Evolutionary conservation across 2,113 vertebrate genomes (phyloP).

Genomic region (Carlito syrichta): DNA sequence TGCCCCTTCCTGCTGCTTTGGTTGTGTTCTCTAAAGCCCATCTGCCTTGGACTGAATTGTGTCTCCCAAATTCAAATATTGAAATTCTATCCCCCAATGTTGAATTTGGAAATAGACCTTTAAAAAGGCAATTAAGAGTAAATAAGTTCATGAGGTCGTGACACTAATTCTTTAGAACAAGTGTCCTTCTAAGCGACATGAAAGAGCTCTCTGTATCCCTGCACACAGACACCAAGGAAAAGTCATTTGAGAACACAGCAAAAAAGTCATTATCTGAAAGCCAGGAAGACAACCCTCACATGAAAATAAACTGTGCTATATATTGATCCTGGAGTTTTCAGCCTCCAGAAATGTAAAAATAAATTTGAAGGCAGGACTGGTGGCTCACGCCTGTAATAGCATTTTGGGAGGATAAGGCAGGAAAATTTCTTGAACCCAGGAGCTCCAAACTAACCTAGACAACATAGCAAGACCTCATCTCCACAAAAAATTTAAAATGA

Average conservation of each 20-base stretch:
- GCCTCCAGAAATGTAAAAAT: too few species aligned
- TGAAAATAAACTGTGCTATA: too few species aligned
- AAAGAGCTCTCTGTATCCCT: not conserved
- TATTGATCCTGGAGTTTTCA: too few species aligned
- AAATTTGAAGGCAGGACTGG: too few species aligned
- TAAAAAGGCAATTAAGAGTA: not conserved
- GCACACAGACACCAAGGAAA: not conserved
- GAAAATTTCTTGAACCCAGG: too few species aligned
- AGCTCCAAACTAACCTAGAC: too few species aligned
- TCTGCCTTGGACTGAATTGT: not conserved
- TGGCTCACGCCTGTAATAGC: too few species aligned
- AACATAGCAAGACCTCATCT: too few species aligned
- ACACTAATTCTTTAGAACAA: not conserved
- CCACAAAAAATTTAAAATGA: too few species aligned
- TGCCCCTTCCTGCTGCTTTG: not conserved
- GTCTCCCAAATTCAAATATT: not conserved
- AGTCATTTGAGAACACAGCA: not conserved
- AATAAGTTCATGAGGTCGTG: not conserved
- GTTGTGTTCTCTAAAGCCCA: not conserved
- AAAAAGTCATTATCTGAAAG: too few species aligned
- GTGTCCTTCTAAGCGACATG: not conserved
- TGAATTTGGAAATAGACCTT: not conserved
- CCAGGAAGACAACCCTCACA: too few species aligned
- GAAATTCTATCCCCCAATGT: not conserved
- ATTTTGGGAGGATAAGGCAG: too few species aligned